These are phyloP conservation scores for Microctonus aethiopoides DNA, from an alignment of 2,888 invertebrate species.

Conservation along the genomic window DNA sequence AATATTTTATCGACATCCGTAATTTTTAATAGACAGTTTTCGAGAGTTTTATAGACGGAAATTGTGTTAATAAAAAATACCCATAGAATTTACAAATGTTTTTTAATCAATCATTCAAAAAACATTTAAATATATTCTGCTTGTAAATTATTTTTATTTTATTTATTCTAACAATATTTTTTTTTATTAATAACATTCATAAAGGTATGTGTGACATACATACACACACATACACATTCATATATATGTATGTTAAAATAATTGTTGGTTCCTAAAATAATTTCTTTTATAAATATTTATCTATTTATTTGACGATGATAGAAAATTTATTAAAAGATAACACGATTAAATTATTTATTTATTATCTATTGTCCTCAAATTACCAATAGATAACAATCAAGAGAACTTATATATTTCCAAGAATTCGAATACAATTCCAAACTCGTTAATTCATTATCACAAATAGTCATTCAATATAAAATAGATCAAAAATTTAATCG, in stretches of 20 bases:
- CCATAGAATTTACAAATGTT: background rate
- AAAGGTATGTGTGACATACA: background rate
- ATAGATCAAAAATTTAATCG: background rate
- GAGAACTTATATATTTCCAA: background rate
- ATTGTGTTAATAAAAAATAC: background rate
- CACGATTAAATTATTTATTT: conserved; percentile 15
- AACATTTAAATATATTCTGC: background rate
- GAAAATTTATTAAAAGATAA: conserved; percentile 15
- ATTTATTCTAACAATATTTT: background rate
- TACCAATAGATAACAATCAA: conserved; percentile 12
- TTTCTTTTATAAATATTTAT: background rate
- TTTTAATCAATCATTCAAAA: background rate
- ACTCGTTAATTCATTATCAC: conserved; percentile 9
- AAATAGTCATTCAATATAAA: no score
- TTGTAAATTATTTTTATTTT: background rate
- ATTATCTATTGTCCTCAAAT: conserved; percentile 18
- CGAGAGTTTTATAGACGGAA: background rate
- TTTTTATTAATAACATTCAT: background rate
- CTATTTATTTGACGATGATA: background rate
- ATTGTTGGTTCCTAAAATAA: background rate
- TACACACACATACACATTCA: no score
- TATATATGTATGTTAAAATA: background rate
- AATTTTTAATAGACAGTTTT: background rate
- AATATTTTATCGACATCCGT: conserved; percentile 2
- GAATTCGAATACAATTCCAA: background rate